These are phyloP conservation scores for Protosalanx chinensis DNA, from an alignment of 2,797 vertebrate species.

Conservation along the genomic window DNA sequence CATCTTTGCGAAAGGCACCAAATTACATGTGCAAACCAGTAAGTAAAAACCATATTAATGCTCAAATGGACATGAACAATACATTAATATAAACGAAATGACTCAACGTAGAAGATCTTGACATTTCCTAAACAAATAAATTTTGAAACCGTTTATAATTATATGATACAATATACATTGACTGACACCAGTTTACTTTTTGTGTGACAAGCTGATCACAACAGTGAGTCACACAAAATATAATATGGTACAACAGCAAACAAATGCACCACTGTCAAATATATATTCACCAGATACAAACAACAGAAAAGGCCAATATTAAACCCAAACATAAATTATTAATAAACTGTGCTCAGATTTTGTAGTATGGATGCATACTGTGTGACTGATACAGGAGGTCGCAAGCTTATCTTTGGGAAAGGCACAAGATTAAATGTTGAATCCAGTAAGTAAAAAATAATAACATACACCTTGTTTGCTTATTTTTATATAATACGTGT, in stretches of 20 bases:
- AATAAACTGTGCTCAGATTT: background rate
- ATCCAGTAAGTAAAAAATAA: conserved; percentile 16
- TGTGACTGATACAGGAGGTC: conserved; percentile 19
- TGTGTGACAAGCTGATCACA: too few species aligned
- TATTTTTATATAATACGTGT: background rate
- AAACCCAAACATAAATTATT: too few species aligned
- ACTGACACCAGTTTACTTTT: too few species aligned
- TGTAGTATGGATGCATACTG: conserved; percentile 5
- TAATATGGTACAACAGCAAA: too few species aligned
- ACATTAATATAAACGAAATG: background rate
- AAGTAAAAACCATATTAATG: conserved; percentile 6
- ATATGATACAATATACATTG: too few species aligned
- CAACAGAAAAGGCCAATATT: too few species aligned
- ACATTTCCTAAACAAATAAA: too few species aligned
- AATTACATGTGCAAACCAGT: conserved; percentile 25
- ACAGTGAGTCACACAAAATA: too few species aligned
- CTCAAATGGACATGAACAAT: background rate
- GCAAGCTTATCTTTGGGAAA: conserved; percentile 28
- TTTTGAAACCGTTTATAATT: too few species aligned
- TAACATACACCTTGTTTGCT: background rate
- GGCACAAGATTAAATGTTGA: conserved; percentile 22
- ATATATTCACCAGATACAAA: too few species aligned
- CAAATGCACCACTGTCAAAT: too few species aligned
- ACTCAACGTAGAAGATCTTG: too few species aligned
- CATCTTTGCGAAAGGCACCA: conserved; percentile 28